A percentile compares a stretch with the other conserved stretches of the same genome.
phyloP scores from a whole-genome alignment of 2,797 vertebrate species.

The Ctenopoma multispine region DNA sequence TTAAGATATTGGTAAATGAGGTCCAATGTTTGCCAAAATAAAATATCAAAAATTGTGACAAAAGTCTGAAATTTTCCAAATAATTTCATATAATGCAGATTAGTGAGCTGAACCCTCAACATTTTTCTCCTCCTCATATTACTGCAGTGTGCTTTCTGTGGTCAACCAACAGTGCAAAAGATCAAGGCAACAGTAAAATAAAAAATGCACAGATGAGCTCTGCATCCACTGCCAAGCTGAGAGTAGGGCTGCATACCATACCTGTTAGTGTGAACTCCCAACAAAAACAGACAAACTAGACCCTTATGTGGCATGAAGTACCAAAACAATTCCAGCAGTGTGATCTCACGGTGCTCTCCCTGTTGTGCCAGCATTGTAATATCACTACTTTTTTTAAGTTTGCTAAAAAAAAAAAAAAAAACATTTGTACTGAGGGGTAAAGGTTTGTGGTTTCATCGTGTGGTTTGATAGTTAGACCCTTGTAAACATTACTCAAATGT shows the following conservation, averaged over 20 bases:
- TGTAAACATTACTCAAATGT: background rate
- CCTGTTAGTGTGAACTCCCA: background rate
- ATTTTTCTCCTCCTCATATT: background rate
- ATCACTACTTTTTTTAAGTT: background rate
- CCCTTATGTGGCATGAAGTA: slow-evolving; percentile 7
- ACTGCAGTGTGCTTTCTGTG: slow-evolving; percentile 26
- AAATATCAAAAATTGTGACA: too few relatives aligned
- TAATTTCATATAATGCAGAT: too few relatives aligned
- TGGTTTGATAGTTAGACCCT: too few relatives aligned
- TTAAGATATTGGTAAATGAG: too few relatives aligned
- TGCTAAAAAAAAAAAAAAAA: background rate
- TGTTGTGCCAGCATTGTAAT: background rate
- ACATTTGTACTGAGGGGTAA: too few relatives aligned
- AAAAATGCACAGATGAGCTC: slow-evolving; percentile 5
- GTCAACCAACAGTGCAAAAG: slow-evolving; percentile 6
- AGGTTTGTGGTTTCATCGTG: background rate
- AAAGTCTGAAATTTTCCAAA: too few relatives aligned
- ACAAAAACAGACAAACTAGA: background rate
- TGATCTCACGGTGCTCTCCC: background rate
- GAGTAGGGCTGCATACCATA: slow-evolving; percentile 3
- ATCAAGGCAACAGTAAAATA: slow-evolving; percentile 11
- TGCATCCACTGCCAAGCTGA: slow-evolving; percentile 1
- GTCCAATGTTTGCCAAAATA: too few relatives aligned
- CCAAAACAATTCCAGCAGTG: slow-evolving; percentile 12
- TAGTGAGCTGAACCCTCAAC: background rate